Base-by-base conservation (phyloP, 2,113 vertebrate genomes). In the Channa maculata region DNA sequence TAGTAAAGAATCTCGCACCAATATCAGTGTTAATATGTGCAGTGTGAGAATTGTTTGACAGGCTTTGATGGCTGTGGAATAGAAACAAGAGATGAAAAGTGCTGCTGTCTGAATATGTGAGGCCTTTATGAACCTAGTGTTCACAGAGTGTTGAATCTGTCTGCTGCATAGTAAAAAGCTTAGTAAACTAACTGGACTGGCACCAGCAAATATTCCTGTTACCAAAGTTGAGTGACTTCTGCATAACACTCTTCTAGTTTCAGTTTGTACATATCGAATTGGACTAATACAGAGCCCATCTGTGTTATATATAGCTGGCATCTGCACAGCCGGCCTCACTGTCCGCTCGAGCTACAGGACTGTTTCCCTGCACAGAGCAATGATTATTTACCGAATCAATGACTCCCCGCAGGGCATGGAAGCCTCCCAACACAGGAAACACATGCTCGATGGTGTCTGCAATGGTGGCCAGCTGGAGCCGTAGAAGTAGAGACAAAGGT, bases 391-490 rank as follows among this genome's bases (percentile, higher is more conserved):
- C 96, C 89, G 95, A 95, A 81, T 97, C 93, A 79, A 96, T 95
- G 66, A 96, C 94, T 72, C 95, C 94, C 88, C 93, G 91, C 4
- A 98, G 94, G 77, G 94, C 94, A 36, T 95, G 92, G 93, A 97
- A 97, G 60, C 97, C 97, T 44, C 94, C 94, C 9, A 94, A 79
- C 65, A 97, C 95, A 71, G 95, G 96, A 92, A 97, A 97, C 77
- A 96, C 94, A 5, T 96, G 95, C 71, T 96, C 93, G 0, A 94
- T 94, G 88, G 94, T 96, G 90, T 97, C 95, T 71, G 96, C 96
- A 61, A 98, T 96, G 52, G 93, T 95, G 72, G 94, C 92, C 85
- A 98, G 93, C 97, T 98, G 84, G 6, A 91, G 45, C 64, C 44
- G 46, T 33, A 13, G 3, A 41, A 5, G 15, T 5, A 13, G 24